Evolutionary conservation across 2,113 vertebrate genomes (phyloP).

Genomic region (Reinhardtius hippoglossoides): DNA sequence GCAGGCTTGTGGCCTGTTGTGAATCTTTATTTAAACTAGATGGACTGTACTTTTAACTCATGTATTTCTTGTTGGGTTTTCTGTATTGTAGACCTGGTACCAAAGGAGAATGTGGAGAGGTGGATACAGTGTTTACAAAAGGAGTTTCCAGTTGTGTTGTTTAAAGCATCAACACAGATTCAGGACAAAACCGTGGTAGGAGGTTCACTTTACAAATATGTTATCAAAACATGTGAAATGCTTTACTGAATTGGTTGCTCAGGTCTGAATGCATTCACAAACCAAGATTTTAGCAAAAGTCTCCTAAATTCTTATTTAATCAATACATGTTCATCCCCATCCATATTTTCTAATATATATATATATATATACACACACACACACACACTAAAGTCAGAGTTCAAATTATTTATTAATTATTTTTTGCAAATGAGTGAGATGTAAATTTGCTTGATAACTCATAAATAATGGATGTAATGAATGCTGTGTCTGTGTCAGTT

Average conservation of each 20-base stretch:
- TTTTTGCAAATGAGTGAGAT: too few relatives aligned
- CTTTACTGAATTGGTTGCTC: neutral
- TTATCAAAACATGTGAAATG: neutral
- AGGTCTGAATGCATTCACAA: too few relatives aligned
- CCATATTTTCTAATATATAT: too few relatives aligned
- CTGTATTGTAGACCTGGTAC: conserved; percentile 88
- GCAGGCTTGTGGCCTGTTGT: neutral
- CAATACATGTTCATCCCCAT: too few relatives aligned
- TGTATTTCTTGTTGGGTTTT: neutral
- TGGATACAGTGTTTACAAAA: conserved; percentile 89
- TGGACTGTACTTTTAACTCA: neutral
- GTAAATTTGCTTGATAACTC: too few relatives aligned
- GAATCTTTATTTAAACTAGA: neutral
- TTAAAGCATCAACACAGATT: conserved; percentile 86
- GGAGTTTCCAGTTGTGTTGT: conserved; percentile 90
- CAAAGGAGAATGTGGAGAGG: conserved; percentile 87
- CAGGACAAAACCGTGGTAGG: conserved; percentile 84
- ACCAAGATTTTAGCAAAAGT: too few relatives aligned
- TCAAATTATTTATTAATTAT: too few relatives aligned
- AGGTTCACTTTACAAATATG: conserved; percentile 25
- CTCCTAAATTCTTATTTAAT: too few relatives aligned
- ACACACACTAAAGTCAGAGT: too few relatives aligned
- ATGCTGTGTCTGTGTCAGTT: neutral
- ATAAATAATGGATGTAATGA: neutral
- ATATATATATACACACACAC: too few relatives aligned